Evolutionary conservation across 2,797 vertebrate genomes (phyloP), one percentile per base, ranked within the genome.

Genomic region (Cephalopachus bancanus): DNA sequence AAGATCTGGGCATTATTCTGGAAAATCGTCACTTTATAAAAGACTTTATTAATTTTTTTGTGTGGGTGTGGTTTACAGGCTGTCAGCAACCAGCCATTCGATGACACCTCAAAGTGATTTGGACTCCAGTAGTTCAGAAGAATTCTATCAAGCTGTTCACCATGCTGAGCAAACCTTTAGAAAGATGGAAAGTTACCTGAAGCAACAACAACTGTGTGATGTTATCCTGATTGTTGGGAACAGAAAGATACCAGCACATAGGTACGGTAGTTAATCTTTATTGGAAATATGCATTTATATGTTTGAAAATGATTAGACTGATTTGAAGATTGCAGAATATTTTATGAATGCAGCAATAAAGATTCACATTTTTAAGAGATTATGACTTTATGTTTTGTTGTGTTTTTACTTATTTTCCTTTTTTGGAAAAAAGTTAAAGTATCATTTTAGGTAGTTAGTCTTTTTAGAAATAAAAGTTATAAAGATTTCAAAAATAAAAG

Each of bases 151-250:
- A 97, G 98, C 99, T 6, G 97, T 99, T 75, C 98, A 99, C 71
- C 99, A 99, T 0, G 99, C 99, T 0, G 99, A 99, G 44, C 98
- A 99, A 98, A 99, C 98, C 51, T 99, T 99, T 97, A 97, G 98
- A 84, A 99, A 99, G 92, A 99, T 99, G 99, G 99, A 99, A 97
- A 99, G 97, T 96, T 99, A 99, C 95, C 1, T 99, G 97, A 99
- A 99, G 86, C 99, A 99, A 76, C 99, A 99, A 60, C 99, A 99
- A 78, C 99, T 99, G 71, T 99, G 99, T 96, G 99, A 99, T 0
- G 99, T 99, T 92, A 99, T 99, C 65, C 96, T 99, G 65, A 98
- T 99, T 93, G 99, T 98, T 57, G 99, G 99, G 17, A 98, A 99
- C 53, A 98, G 99, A 93, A 99, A 99, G 96, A 99, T 99, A 98